phyloP scores from a whole-genome alignment of 92 coral and sea anemone genomes.

The Hydrozoanthus gracilis region DNA sequence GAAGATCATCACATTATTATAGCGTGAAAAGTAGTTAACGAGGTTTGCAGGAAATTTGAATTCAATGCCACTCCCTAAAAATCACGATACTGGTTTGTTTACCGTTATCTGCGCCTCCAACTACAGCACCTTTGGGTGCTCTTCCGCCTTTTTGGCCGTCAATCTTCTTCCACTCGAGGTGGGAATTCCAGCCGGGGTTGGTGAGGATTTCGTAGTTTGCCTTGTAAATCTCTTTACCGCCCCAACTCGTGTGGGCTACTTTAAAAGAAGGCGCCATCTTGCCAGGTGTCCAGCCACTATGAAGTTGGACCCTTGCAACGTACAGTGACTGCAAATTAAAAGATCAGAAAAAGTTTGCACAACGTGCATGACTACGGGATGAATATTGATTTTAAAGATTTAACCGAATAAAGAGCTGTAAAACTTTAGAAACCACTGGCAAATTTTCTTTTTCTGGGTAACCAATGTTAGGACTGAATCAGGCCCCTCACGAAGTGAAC shows the following conservation, averaged over 20 bases:
- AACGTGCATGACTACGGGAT: too few species aligned
- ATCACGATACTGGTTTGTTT: background rate
- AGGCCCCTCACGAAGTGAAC: too few species aligned
- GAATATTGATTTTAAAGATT: too few species aligned
- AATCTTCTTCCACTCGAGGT: constrained; percentile 41
- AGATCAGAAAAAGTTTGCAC: background rate
- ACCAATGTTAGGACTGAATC: too few species aligned
- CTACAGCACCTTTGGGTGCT: constrained; percentile 18
- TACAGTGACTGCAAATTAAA: background rate
- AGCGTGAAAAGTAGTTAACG: too few species aligned
- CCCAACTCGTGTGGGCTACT: constrained; percentile 18
- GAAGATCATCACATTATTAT: too few species aligned
- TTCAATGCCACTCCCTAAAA: background rate
- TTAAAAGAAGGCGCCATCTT: constrained; percentile 1
- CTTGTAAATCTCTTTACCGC: background rate
- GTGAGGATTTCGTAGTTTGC: constrained; percentile 24
- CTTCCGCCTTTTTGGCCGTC: background rate
- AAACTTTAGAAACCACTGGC: too few species aligned
- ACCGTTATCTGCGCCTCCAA: constrained; percentile 25
- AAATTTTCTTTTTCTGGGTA: too few species aligned
- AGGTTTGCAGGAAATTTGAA: too few species aligned
- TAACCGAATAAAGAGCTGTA: too few species aligned
- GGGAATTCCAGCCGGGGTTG: constrained; percentile 37
- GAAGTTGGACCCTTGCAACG: background rate
- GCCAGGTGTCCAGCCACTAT: background rate